Percentiles rank a stretch among this genome's conserved stretches.
Evolutionary conservation across 2,113 vertebrate genomes (phyloP).

Genomic region (Mellivora capensis): DNA sequence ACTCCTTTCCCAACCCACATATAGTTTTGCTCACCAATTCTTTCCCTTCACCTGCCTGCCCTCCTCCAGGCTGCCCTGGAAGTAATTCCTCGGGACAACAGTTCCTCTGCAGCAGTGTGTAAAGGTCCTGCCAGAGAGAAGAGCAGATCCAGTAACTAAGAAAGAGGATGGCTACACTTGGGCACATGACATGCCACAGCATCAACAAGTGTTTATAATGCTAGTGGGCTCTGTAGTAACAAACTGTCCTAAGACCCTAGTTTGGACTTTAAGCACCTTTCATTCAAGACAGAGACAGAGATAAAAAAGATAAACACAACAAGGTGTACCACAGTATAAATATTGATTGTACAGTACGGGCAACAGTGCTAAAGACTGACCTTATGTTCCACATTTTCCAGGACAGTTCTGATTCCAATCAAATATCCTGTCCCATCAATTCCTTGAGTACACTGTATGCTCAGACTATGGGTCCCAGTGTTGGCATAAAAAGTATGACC

Average conservation of each 20-base stretch:
- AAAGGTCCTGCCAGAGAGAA: background rate
- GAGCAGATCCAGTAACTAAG: background rate
- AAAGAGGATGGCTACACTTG: background rate
- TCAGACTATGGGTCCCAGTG: background rate
- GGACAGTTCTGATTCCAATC: constrained; percentile 6
- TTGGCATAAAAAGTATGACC: constrained; percentile 29
- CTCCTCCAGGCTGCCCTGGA: background rate
- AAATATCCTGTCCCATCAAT: background rate
- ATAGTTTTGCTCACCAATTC: background rate
- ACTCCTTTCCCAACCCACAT: background rate
- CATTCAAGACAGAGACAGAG: background rate
- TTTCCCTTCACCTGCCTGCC: background rate
- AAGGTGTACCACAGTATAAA: background rate
- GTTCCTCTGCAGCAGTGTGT: background rate
- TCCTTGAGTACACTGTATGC: background rate
- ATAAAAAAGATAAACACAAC: background rate
- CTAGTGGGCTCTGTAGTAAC: background rate
- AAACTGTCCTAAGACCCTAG: background rate
- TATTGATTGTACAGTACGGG: background rate
- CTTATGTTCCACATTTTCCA: background rate
- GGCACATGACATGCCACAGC: background rate
- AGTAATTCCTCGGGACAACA: background rate
- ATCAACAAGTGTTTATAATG: background rate
- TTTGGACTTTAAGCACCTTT: background rate
- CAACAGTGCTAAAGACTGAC: background rate